Evolutionary conservation across 2,797 vertebrate genomes (phyloP).

Genomic region (Rhodeus uyekii): DNA sequence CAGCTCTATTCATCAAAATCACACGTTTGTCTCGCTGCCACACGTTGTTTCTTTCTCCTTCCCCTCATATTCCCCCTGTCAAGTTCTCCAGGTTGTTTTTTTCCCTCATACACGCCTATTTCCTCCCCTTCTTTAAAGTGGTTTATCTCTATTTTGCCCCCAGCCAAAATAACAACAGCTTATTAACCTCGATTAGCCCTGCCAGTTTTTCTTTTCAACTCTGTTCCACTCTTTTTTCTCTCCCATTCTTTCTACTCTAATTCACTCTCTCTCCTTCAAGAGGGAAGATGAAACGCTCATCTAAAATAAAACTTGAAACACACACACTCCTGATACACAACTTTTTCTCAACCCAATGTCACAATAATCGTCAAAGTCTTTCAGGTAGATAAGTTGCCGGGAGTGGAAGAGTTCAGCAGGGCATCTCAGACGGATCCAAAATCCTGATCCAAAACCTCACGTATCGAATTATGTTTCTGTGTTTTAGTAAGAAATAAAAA

Average conservation of each 20-base stretch:
- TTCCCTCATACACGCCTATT: constrained; percentile 38
- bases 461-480: background rate
- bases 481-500: background rate
- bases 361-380: constrained; percentile 23
- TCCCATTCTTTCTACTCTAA: constrained; percentile 33
- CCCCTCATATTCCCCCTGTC: constrained; percentile 33
- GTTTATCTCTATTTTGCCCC: constrained; percentile 69
- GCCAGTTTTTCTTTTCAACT: constrained; percentile 54
- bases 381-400: background rate
- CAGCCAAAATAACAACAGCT: constrained; percentile 74
- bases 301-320: constrained; percentile 2
- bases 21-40: constrained; percentile 37
- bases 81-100: constrained; percentile 47
- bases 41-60: constrained; percentile 38
- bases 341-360: constrained; percentile 44
- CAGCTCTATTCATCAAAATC: constrained; percentile 19
- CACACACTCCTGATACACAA: constrained; percentile 39
- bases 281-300: constrained; percentile 18
- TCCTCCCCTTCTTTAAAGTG: constrained; percentile 52
- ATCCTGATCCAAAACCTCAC: background rate
- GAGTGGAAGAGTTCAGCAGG: constrained; percentile 40
- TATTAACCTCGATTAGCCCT: constrained; percentile 80
- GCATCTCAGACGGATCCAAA: constrained; percentile 11
- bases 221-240: background rate
- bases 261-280: constrained; percentile 20